These are phyloP conservation scores for Sinonovacula constricta DNA, from an alignment of 1,140 invertebrate species.

Conservation along the genomic window DNA sequence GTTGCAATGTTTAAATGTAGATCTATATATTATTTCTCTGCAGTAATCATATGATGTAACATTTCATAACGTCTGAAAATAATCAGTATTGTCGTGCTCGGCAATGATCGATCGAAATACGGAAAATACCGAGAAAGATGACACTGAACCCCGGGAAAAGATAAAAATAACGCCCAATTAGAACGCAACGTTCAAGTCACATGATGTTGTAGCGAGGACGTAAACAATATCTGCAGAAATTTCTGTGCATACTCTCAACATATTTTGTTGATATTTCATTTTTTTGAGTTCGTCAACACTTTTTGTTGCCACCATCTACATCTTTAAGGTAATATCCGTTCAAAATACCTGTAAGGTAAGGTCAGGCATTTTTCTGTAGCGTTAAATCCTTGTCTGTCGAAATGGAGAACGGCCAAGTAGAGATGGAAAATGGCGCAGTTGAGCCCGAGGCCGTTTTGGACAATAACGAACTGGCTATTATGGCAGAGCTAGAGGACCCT, in stretches of 20 bases:
- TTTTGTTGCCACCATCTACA: not conserved
- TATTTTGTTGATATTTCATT: not conserved
- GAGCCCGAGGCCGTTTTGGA: not conserved
- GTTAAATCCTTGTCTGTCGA: constrained; percentile 12
- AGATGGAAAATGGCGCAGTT: constrained; percentile 46
- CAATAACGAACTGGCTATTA: constrained; percentile 15
- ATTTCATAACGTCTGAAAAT: too few relatives aligned
- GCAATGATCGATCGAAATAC: not conserved
- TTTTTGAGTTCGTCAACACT: constrained; percentile 5
- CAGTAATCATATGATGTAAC: too few relatives aligned
- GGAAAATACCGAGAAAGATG: not conserved
- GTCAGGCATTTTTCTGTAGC: not conserved
- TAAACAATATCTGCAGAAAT: constrained; percentile 33
- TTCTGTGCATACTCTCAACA: not conserved
- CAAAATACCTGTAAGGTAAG: not conserved
- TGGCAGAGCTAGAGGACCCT: constrained; percentile 19
- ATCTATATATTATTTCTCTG: too few relatives aligned
- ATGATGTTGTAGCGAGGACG: constrained; percentile 14
- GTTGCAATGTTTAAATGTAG: too few relatives aligned
- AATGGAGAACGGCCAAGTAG: constrained; percentile 25
- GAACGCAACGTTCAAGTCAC: not conserved
- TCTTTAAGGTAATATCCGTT: not conserved
- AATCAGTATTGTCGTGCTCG: not conserved
- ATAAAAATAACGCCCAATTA: constrained; percentile 18
- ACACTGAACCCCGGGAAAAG: constrained; percentile 44